Evolutionary conservation across 2,888 invertebrate genomes (phyloP).

Genomic region (Microctonus hyperodae): DNA sequence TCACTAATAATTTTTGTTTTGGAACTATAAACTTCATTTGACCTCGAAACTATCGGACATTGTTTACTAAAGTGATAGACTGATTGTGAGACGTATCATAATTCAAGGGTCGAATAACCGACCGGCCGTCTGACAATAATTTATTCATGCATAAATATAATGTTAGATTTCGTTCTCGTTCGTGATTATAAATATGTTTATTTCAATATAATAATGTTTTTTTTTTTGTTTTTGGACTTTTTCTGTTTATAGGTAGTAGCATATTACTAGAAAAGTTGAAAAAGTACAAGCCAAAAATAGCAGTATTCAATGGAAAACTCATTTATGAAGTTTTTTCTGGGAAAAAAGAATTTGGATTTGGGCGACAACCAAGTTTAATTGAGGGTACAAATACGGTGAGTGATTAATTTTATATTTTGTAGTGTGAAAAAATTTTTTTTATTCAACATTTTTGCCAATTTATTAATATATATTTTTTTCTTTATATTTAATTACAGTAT

Average conservation of each 20-base stretch:
- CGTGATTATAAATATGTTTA: not conserved
- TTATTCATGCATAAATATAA: not conserved
- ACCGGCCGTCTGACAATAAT: not conserved
- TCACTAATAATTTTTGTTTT: not conserved
- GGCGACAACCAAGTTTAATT: slow-evolving; percentile 91
- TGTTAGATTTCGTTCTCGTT: too few species aligned
- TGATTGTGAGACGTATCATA: not conserved
- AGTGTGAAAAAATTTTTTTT: slow-evolving; percentile 31
- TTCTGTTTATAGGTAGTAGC: slow-evolving; percentile 71
- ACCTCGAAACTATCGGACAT: slow-evolving; percentile 32
- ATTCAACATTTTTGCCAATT: not conserved
- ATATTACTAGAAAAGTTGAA: slow-evolving; percentile 88
- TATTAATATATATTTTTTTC: slow-evolving; percentile 1
- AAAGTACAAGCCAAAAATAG: slow-evolving; percentile 94
- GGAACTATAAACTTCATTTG: slow-evolving; percentile 17
- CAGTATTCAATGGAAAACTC: slow-evolving; percentile 98
- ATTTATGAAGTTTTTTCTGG: slow-evolving; percentile 98
- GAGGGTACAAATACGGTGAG: slow-evolving; percentile 94
- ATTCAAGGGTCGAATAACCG: slow-evolving; percentile 9
- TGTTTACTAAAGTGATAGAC: slow-evolving; percentile 21
- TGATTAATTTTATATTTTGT: slow-evolving; percentile 40
- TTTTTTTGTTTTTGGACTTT: slow-evolving; percentile 29
- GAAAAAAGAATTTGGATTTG: slow-evolving; percentile 96
- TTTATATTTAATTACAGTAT: slow-evolving; percentile 71
- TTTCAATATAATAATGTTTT: not conserved